Conservation (phyloP, 2,797 vertebrate genomes). For the Syncerus caffer region DNA sequence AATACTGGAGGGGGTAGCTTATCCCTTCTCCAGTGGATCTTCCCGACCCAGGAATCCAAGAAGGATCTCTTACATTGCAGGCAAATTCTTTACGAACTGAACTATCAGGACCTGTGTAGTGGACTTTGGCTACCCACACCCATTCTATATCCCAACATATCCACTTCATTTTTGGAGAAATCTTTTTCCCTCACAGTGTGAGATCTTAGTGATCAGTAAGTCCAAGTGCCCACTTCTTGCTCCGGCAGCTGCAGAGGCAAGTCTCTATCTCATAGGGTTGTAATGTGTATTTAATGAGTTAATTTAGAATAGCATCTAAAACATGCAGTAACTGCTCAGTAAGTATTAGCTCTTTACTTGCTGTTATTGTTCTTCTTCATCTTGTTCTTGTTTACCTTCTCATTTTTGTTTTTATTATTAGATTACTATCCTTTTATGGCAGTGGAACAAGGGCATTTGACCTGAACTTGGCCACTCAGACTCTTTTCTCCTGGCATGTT, state of each 20-base stretch:
- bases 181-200: neutral
- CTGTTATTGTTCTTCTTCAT: neutral
- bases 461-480: neutral
- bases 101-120: neutral
- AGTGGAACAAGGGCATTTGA: neutral
- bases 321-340: neutral
- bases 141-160: neutral
- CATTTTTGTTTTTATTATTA: neutral
- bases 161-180: neutral
- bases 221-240: neutral
- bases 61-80: neutral
- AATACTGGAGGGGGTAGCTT: neutral
- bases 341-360: neutral
- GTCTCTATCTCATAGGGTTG: neutral
- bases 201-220: neutral
- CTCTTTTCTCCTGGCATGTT: neutral
- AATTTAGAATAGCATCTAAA: neutral
- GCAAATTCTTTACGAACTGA: neutral
- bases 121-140: neutral
- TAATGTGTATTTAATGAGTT: neutral
- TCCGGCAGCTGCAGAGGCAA: neutral
- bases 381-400: neutral
- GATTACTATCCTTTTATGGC: neutral
- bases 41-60: neutral
- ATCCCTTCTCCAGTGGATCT: neutral